Evolutionary conservation across 2,113 vertebrate genomes (phyloP).

Genomic region (Antennarius striatus): DNA sequence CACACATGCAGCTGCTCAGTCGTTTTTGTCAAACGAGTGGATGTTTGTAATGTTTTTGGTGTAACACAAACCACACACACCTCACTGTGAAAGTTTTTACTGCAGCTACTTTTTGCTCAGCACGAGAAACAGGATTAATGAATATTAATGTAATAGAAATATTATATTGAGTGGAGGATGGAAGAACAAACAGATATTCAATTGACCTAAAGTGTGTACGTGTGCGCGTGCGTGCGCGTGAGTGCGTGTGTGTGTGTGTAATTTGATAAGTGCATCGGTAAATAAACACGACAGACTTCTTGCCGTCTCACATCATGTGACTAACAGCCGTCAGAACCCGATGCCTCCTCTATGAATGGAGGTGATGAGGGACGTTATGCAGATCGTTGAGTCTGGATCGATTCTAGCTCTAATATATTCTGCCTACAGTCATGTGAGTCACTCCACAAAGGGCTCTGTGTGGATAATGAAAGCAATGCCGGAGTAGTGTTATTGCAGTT

Average conservation of each 20-base stretch:
- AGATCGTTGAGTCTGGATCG: constrained; percentile 18
- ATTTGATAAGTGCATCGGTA: constrained; percentile 21
- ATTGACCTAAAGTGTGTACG: not conserved
- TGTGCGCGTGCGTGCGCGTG: too few relatives aligned
- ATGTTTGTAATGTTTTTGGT: too few relatives aligned
- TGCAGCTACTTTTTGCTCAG: too few relatives aligned
- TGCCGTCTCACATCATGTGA: constrained; percentile 22
- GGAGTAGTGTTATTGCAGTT: constrained; percentile 4
- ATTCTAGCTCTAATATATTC: constrained; percentile 2
- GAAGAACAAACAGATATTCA: constrained; percentile 36
- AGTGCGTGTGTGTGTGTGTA: not conserved
- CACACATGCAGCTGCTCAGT: too few relatives aligned
- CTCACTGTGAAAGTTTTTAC: too few relatives aligned
- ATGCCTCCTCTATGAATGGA: constrained; percentile 30
- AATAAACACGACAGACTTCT: constrained; percentile 12
- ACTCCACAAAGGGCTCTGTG: constrained; percentile 4
- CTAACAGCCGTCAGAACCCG: not conserved
- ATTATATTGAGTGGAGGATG: not conserved
- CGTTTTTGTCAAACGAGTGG: too few relatives aligned
- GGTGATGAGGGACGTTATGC: constrained; percentile 28
- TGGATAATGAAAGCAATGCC: constrained; percentile 22
- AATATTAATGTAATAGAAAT: too few relatives aligned
- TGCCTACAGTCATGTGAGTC: constrained; percentile 24
- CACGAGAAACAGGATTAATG: too few relatives aligned
- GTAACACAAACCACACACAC: too few relatives aligned